A percentile compares a stretch with the other conserved stretches of the same genome.
Conservation (phyloP, 2,797 vertebrate species). For the Mastacembelus armatus region DNA sequence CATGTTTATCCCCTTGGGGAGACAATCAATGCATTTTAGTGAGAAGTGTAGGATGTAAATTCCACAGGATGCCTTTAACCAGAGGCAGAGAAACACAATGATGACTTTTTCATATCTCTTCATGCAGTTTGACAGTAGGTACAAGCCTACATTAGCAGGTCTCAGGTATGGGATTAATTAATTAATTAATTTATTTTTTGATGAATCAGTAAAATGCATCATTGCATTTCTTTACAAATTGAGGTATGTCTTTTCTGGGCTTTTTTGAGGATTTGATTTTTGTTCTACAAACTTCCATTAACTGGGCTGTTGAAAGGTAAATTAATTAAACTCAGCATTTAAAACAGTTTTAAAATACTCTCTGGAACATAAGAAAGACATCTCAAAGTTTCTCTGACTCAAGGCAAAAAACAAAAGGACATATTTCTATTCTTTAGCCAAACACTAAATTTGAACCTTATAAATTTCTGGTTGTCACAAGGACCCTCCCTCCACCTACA, state of each 20-base stretch:
- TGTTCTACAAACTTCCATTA: background rate
- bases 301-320: constrained; percentile 2
- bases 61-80: background rate
- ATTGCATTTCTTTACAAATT: background rate
- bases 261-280: background rate
- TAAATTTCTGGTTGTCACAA: constrained; percentile 4
- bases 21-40: constrained; percentile 5
- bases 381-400: background rate
- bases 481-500: constrained; percentile 1
- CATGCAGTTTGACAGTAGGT: background rate
- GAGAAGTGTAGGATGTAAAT: background rate
- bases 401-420: background rate
- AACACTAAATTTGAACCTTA: background rate
- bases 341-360: background rate
- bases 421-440: constrained; percentile 1
- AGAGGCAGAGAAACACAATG: background rate
- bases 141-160: background rate
- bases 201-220: background rate
- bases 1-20: constrained; percentile 8
- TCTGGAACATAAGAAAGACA: no score
- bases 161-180: background rate
- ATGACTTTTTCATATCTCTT: background rate
- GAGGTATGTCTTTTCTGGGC: background rate
- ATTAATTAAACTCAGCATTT: constrained; percentile 3
- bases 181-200: no score